These are phyloP conservation scores for Aplysina aerophoba DNA, from an alignment of 37 sponge, comb jelly and placozoan species.

Conservation along the genomic window DNA sequence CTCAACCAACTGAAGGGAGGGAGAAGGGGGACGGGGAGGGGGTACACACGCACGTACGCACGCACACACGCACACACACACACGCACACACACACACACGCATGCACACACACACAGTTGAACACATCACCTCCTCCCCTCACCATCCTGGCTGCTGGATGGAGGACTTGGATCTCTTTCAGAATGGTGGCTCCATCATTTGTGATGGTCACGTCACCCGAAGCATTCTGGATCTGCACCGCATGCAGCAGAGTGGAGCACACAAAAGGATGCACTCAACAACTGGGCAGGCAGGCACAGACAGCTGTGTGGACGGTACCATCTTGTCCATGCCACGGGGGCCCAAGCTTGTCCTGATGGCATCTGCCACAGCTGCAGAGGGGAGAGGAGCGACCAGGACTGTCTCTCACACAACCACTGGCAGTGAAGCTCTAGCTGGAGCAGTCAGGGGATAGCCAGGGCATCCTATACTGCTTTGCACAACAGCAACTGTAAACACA, in stretches of 20 bases:
- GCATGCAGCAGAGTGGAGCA: neutral
- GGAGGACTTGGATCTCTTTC: constrained; percentile 98
- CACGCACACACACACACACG: too few species aligned
- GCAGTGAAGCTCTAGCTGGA: too few species aligned
- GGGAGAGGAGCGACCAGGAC: neutral
- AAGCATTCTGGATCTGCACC: constrained; percentile 78
- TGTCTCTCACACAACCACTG: too few species aligned
- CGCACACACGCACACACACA: neutral
- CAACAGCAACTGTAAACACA: too few species aligned
- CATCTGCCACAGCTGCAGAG: constrained; percentile 93
- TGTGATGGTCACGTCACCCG: constrained; percentile 98
- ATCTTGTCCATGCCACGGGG: constrained; percentile 99
- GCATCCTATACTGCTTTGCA: too few species aligned
- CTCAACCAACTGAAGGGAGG: constrained; percentile 83
- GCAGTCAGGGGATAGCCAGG: too few species aligned
- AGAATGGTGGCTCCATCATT: constrained; percentile 99
- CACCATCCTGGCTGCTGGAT: constrained; percentile 98
- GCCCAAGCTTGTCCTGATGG: constrained; percentile 98
- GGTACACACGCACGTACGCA: neutral
- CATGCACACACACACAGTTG: neutral
- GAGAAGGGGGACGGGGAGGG: too few species aligned
- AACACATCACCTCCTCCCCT: neutral
- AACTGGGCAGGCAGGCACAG: neutral
- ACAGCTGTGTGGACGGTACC: constrained; percentile 40
- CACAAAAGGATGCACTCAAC: neutral